Base-by-base conservation (phyloP, 2,797 vertebrate species). In the Cercopithecus hamlyni region DNA sequence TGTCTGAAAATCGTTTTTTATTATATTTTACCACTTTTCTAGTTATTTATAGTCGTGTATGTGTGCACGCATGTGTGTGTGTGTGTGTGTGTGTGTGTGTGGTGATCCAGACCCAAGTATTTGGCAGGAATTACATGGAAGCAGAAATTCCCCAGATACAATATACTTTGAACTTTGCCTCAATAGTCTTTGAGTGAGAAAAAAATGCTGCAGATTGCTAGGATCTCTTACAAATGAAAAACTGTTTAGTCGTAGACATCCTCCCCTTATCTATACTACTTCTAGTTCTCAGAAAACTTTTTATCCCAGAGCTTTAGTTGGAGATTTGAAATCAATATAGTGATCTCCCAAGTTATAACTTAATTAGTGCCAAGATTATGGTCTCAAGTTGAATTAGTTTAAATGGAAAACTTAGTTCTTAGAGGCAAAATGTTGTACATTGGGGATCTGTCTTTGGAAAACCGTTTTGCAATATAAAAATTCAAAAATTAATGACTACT, bases 361-460 rank as follows among this genome's bases (percentile, higher is more conserved):
- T 75, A 73, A 67, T 82, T 86, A 83, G 17, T 88, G 52, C 36
- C 39, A 94, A 84, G 50, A 64, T 91, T 80, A 27, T 55, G 17
- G 2, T 92, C 36, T 88, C 77, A 76, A 88, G 30, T 41, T 80
- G 72, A 95, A 36, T 5, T 15, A 26, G 55, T 77, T 96, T 84
- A 83, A 90, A 39, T 50, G 61, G 48, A 89, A 95, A 91, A 72
- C 26, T 90, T 80, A 55, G 36, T 93, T 86, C 48, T 93, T 58
- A 24, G 14, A 91, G 61, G 33, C 24, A 36, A 2, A 79, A 26
- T 77, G 11, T 84, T 95, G 43, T 57, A 91, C 73, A 80, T 43
- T 72, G 72, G 41, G 24, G 19, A 52, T 91, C n/a, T 87, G 30
- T 92, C 41, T 93, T 93, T 88, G 61, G 41, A 90, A 97, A 96